phyloP scores from a whole-genome alignment of 2,888 invertebrate genomes.

The Volucella zonaria region DNA sequence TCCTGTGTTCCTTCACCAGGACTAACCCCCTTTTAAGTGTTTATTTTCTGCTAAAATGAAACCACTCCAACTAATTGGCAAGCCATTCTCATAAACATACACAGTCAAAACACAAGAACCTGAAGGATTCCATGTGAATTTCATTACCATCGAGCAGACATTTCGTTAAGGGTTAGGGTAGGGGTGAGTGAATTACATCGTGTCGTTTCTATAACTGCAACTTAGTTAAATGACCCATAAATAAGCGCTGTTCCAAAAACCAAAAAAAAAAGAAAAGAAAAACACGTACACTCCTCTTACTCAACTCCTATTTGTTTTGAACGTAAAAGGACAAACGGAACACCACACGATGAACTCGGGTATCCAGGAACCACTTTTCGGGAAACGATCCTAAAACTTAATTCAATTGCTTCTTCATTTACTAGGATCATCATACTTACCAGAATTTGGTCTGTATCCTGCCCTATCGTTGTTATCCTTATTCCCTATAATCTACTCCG shows the following conservation, averaged over 20 bases:
- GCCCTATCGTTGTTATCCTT: neutral
- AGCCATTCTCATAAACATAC: constrained; percentile 36
- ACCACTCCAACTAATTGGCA: constrained; percentile 72
- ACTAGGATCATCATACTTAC: constrained; percentile 45
- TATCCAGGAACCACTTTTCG: constrained; percentile 41
- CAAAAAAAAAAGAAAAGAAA: neutral
- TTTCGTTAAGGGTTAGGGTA: neutral
- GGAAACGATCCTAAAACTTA: constrained; percentile 52
- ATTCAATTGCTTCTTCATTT: constrained; percentile 65
- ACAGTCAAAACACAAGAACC: constrained; percentile 19
- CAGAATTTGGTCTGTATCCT: neutral
- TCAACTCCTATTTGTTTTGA: neutral
- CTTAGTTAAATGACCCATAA: constrained; percentile 73
- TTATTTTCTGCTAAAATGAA: constrained; percentile 71
- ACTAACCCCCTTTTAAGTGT: constrained; percentile 13
- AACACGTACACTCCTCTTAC: too few relatives aligned
- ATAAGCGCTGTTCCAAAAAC: constrained; percentile 54
- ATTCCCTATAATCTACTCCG: neutral
- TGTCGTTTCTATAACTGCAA: constrained; percentile 60
- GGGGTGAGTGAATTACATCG: constrained; percentile 35
- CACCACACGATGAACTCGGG: constrained; percentile 10
- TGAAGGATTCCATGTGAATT: constrained; percentile 50
- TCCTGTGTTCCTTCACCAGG: constrained; percentile 3
- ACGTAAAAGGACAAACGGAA: neutral
- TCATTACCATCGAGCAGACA: constrained; percentile 44